Evolutionary conservation across 1,140 invertebrate genomes (phyloP), one percentile per base, ranked within the genome.

Genomic region (Bombus waltoni): DNA sequence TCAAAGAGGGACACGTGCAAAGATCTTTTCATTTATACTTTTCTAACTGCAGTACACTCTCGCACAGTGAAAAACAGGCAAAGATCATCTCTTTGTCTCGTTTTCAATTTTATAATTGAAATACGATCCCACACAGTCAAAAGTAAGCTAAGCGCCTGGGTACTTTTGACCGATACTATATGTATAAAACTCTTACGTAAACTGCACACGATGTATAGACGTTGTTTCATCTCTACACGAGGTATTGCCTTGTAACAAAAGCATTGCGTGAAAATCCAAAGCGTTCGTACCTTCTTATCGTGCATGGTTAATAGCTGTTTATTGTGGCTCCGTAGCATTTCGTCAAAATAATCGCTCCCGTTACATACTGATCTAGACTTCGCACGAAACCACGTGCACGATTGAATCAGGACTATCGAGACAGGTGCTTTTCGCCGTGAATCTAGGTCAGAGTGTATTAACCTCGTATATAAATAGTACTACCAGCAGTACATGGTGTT

Each of bases 381-480:
- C 38, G 83, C 83, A 62, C 47, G 81, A 76, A 65, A 66, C 66
- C 85, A 83, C 81, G 85, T 83, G 81, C 42, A 68, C 62, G 44
- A 73, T 83, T 53, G 40, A 59, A 78, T 84, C 75, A 78, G 84
- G 57, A 84, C 81, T 72, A 87, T 84, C 59, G 81, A 13, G 81
- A 87, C 85, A 87, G 85, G 85, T 87, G 75, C 74, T 84, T 87
- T 84, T 66, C 81, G 59, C 57, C 11, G 25, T 18, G 77, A 53
- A 87, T 65, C 62, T 87, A n/a, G 86, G 86, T 85, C 86, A 75
- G 65, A n/a, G 86, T 57, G 62, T 87, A 84, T 68, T 81, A 62
- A 87, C 83, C 82, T 85, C 53, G 62, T 53, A 42, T 80, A 83
- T 85, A 87, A 87, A 87, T 87, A 87, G 74, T 73, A 53, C 53